Evolutionary conservation across 2,888 invertebrate species (phyloP), one percentile per base, ranked within the genome.

Genomic region (Melanostoma scalare): DNA sequence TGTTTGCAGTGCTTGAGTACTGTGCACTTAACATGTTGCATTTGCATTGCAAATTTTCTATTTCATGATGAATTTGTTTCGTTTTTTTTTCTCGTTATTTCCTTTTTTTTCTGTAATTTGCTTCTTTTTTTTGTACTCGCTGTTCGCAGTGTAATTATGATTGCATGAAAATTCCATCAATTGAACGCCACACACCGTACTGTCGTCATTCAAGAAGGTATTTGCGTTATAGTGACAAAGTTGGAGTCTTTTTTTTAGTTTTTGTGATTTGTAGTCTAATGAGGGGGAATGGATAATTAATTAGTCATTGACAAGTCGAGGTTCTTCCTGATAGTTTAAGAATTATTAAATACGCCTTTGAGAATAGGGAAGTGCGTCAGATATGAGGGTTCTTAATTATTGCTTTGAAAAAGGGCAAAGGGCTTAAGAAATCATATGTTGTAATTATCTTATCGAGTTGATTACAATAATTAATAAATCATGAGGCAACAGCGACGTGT

Each of bases 31-130:
- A 73, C 68, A 78, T 82, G 69, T 78, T 82, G 82, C 78, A 82
- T 82, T 78, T 82, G 82, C 55, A 78, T 65, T 82, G 78, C 73
- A 74, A 82, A 82, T 82, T 69, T 52, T 73, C 55, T 63, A 56
- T 75, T 76, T 76, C 73, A 73, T 68, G 63, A 78, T 58, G 61
- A 73, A 65, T 76, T 67, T 65, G 42, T 67, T 72, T 53, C 5
- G 40, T 48, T 6, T 52, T 10, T 50, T 31, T 40, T 40, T 55
- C 36, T 44, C 44, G 6, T 48, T 40, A 5, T 42, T 42, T 50
- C 35, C 30, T 42, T 36, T 60, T 60, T 44, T 52, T 42, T 56
- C 10, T 33, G 4, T 35, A 4, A 6, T 46, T 72, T 55, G n/a
- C 8, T 10, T 65, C 31, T 31, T 10, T 63, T 44, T 20, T 10